Evolutionary conservation across 2,797 vertebrate species (phyloP).

Genomic region (Acrossocheilus wenchowensis): DNA sequence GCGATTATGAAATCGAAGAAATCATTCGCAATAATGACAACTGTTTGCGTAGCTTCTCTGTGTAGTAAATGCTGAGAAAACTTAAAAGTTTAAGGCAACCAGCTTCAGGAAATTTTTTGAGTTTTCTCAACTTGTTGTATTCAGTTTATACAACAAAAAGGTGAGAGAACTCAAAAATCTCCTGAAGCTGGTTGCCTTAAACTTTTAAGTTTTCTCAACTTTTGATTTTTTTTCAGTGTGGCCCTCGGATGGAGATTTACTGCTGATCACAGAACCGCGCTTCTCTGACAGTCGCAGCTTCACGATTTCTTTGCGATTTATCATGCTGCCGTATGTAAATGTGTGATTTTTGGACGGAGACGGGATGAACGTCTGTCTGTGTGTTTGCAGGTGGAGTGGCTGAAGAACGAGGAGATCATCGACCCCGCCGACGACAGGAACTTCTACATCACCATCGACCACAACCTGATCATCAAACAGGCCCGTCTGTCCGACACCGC

Average conservation of each 20-base stretch:
- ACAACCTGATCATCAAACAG: constrained; percentile 99
- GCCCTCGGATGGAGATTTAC: not conserved
- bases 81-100: too few relatives aligned
- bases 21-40: too few relatives aligned
- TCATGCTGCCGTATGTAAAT: constrained; percentile 5
- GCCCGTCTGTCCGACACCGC: constrained; percentile 95
- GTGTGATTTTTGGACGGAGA: constrained; percentile 28
- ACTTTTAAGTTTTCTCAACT: too few relatives aligned
- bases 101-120: too few relatives aligned
- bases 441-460: constrained; percentile 99
- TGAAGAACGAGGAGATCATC: constrained; percentile 97
- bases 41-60: not conserved
- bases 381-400: constrained; percentile 90
- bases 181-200: too few relatives aligned
- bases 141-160: too few relatives aligned
- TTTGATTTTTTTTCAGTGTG: too few relatives aligned
- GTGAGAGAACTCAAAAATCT: too few relatives aligned
- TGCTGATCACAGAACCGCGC: not conserved
- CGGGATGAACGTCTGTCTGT: constrained; percentile 5
- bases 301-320: too few relatives aligned
- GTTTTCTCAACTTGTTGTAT: too few relatives aligned
- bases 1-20: too few relatives aligned
- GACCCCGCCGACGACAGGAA: constrained; percentile 94
- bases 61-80: too few relatives aligned
- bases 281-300: not conserved